Evolutionary conservation across 2,113 vertebrate species (phyloP).

Genomic region (Paralichthys olivaceus): DNA sequence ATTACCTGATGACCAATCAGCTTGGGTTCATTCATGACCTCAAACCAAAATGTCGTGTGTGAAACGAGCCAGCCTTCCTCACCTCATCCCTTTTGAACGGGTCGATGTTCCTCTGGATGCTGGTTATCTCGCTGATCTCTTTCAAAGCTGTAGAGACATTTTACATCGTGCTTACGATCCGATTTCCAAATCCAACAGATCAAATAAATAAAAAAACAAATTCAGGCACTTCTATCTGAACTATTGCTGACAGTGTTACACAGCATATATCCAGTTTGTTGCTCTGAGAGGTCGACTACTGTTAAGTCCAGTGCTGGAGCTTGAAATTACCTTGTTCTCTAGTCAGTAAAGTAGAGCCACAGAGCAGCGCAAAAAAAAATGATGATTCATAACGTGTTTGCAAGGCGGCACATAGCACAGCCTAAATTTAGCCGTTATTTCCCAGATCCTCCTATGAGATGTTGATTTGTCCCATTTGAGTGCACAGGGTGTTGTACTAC

Average conservation of each 20-base stretch:
- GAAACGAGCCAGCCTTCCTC: background rate
- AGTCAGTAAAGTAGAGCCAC: slow-evolving; percentile 6
- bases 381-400: slow-evolving; percentile 8
- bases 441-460: background rate
- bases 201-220: slow-evolving; percentile 17
- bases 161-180: slow-evolving; percentile 22
- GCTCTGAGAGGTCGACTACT: slow-evolving; percentile 8
- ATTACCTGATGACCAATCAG: too few relatives aligned
- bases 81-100: slow-evolving; percentile 19
- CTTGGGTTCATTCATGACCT: too few relatives aligned
- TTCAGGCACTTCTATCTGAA: slow-evolving; percentile 18
- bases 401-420: background rate
- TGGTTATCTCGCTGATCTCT: slow-evolving; percentile 23
- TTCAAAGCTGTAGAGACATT: slow-evolving; percentile 7
- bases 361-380: background rate
- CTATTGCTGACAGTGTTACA: slow-evolving; percentile 3
- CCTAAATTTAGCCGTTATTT: slow-evolving; percentile 14
- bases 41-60: too few relatives aligned
- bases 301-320: slow-evolving; percentile 13
- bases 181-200: slow-evolving; percentile 21
- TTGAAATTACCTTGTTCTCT: slow-evolving; percentile 22
- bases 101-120: slow-evolving; percentile 2
- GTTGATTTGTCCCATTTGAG: slow-evolving; percentile 9
- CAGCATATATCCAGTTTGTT: background rate
- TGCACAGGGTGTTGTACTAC: background rate